Base-by-base conservation (phyloP, 2,113 vertebrate species). In the Cynocephalus volans region DNA sequence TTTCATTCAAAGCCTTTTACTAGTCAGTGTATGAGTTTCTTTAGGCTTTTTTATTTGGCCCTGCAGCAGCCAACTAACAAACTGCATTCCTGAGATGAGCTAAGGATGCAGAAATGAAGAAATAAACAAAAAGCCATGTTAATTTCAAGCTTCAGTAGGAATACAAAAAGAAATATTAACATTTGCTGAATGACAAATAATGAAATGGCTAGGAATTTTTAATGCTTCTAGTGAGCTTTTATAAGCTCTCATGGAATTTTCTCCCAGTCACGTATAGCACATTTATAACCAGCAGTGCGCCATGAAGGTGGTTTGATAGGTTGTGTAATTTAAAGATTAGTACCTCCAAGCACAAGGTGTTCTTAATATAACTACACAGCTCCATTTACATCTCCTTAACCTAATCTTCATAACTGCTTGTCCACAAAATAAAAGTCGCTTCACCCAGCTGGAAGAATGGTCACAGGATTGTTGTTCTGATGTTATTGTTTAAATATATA, bases 121-220 rank as follows among this genome's bases (percentile, higher is more conserved):
- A 96, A 97, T 96, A 97, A 98, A 97, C 98, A 98, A 96, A 97
- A 97, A 95, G 93, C 93, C 86, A 62, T 97, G 96, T 97, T 98
- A 97, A 98, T 98, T 98, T 98, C 97, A 98, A 97, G 98, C 98
- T 97, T 96, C 97, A 96, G 96, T 97, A 80, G 95, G 96, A 97
- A 95, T 97, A 97, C 97, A 93, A 96, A 98, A 90, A 97, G 97
- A 96, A 96, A 96, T 90, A 95, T 95, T 98, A 98, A 97, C 96
- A 83, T 89, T 91, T 62, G 19, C 93, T 41, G 93, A 97, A 70
- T 95, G 95, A 88, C 93, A 95, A 83, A 94, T 89, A 93, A 96
- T 84, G 95, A 79, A 96, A 95, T 26, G 64, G 69, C 81, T 41
- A 41, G 86, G 86, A 91, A 92, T 88, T 83, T 92, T 80, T 95